Conservation (phyloP, 2,888 invertebrate genomes). For the Labia minor region DNA sequence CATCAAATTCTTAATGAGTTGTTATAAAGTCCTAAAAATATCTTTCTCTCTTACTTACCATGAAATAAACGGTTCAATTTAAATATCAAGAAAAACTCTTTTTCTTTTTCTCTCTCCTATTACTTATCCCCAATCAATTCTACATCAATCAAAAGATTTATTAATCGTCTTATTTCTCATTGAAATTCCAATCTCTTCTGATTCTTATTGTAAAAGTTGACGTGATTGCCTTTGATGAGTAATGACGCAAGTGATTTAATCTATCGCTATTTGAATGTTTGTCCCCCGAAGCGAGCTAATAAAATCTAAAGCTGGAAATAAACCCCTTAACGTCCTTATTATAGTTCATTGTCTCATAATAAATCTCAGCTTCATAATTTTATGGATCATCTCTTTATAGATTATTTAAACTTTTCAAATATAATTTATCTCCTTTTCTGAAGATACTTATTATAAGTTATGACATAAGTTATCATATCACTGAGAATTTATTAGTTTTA, state of each 20-base stretch:
- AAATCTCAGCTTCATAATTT: background rate
- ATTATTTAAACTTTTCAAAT: slow-evolving; percentile 4
- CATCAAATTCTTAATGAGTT: no score
- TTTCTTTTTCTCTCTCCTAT: no score
- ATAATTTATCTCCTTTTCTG: slow-evolving; percentile 1
- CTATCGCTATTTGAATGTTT: background rate
- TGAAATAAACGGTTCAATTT: no score
- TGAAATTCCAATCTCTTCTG: no score
- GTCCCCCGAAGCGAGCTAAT: background rate
- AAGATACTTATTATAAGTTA: slow-evolving; percentile 5
- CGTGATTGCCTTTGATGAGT: background rate
- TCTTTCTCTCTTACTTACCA: no score
- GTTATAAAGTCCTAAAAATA: no score
- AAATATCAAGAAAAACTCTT: no score
- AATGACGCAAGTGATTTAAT: slow-evolving; percentile 1
- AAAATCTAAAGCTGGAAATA: background rate
- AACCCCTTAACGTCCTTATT: slow-evolving; percentile 7
- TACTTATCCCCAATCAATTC: no score
- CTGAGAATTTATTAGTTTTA: background rate
- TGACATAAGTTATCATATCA: background rate
- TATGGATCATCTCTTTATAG: slow-evolving; percentile 1
- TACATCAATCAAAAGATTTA: no score
- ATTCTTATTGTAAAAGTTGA: no score
- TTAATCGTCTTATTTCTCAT: no score
- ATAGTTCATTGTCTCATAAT: slow-evolving; percentile 8